phyloP scores from a whole-genome alignment of 2,797 vertebrate genomes.

The Dryobates pubescens region DNA sequence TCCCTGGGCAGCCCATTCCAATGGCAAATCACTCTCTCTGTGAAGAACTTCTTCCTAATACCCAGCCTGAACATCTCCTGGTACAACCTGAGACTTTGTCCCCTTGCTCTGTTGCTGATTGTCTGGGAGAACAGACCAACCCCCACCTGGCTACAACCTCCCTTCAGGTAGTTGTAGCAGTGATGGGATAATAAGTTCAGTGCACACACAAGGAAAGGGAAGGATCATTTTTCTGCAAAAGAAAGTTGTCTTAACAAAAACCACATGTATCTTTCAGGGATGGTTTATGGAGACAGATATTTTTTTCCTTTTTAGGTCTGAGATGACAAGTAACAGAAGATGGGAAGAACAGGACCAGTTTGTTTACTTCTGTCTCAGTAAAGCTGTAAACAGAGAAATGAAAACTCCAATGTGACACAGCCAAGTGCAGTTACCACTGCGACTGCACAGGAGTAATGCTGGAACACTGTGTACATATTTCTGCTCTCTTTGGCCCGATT shows the following conservation, averaged over 20 bases:
- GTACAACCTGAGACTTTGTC: too few species aligned
- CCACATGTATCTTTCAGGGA: not conserved
- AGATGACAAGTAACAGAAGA: not conserved
- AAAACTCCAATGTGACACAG: not conserved
- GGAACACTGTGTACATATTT: not conserved
- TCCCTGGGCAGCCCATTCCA: too few species aligned
- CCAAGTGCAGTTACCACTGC: rapidly evolving
- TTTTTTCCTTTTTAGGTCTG: slow-evolving; percentile 6
- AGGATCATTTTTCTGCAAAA: not conserved
- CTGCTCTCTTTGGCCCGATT: not conserved
- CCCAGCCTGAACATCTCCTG: too few species aligned
- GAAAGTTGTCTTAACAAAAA: slow-evolving; percentile 16
- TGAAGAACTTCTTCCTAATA: too few species aligned
- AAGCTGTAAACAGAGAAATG: slow-evolving; percentile 11
- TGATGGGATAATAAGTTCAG: not conserved
- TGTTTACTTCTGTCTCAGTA: slow-evolving; percentile 26
- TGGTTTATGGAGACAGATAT: not conserved
- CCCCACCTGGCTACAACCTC: too few species aligned
- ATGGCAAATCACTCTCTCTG: too few species aligned
- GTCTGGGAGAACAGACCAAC: too few species aligned
- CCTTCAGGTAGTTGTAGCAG: not conserved
- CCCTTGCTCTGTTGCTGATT: too few species aligned
- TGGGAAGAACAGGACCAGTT: not conserved
- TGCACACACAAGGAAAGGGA: not conserved
- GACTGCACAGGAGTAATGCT: rapidly evolving